Base-by-base conservation (phyloP, 1,140 invertebrate genomes). In the Drosophila prosaltans region DNA sequence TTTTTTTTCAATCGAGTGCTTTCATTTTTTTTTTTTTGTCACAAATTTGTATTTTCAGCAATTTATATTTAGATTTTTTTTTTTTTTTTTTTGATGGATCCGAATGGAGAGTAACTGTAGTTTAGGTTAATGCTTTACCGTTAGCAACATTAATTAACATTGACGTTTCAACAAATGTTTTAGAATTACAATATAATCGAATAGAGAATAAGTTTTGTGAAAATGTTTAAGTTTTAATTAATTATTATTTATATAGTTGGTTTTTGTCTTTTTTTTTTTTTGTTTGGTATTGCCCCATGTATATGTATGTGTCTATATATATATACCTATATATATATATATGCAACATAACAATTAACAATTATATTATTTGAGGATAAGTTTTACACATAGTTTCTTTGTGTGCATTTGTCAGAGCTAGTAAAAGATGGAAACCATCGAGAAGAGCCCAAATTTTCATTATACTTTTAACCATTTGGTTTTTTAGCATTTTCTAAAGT, bases 321-420 rank as follows among this genome's bases (percentile, higher is more conserved):
- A 11, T 62, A 21, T 59, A 11, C 11, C 2, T 51, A 26, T 48
- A 3, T 48, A 48, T 51, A 11, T 51, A 68, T 78, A 80, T 80
- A 88, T 82, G 82, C 83, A 86, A 86, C 83, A 86, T 80, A 86
- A 86, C 83, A 83, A 88, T 77, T 80, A 86, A 86, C 83, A 83
- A 88, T 69, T 21, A 32, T 69, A 51, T 61, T 16, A 21, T 58
- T 65, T 55, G 55, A 39, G 57, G n/a, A 43, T 60, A 58, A 51
- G 21, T 51, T 69, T 70, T 67, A 30, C 72, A 39, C 51, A 72
- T 74, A 16, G 43, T 28, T n/a, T 36, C 16, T 65, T 65, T 54
- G 63, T 72, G 5, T 65, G 61, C 4, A 16, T 64, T 39, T 55
- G 41, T 36, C 21, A 74, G 73, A 75, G 68, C 32, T 36, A 36